phyloP scores from a whole-genome alignment of 2,113 vertebrate species.

The Actenoides lindsayi region DNA sequence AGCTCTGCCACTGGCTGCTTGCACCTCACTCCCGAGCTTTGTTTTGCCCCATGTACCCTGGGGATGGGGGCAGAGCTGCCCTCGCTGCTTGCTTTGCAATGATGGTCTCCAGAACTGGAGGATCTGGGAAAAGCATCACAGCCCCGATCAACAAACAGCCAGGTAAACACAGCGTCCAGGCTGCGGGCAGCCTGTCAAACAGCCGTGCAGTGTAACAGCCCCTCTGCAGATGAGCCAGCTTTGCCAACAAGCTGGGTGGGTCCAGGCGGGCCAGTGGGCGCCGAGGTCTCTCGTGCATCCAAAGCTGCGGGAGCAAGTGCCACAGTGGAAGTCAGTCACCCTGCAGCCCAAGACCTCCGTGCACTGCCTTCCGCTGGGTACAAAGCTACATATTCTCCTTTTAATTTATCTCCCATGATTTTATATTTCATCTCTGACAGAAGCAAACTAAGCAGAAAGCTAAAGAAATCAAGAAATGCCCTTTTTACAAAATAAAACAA shows the following conservation, averaged over 20 bases:
- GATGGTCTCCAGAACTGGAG: not conserved
- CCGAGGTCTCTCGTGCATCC: rapidly evolving
- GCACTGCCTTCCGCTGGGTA: not conserved
- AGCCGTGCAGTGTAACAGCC: not conserved
- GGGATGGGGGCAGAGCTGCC: not conserved
- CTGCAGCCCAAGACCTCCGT: rapidly evolving
- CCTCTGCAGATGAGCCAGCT: not conserved
- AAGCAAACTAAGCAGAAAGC: not conserved
- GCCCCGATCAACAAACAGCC: not conserved
- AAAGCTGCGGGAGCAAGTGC: not conserved
- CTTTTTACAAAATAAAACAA: not conserved
- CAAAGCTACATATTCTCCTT: not conserved
- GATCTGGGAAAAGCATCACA: not conserved
- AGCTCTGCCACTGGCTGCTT: not conserved
- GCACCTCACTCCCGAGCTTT: not conserved
- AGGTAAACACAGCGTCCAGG: rapidly evolving
- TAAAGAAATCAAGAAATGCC: not conserved
- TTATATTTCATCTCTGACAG: not conserved
- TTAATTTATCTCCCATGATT: not conserved
- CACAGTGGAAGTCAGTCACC: not conserved
- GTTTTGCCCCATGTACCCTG: not conserved
- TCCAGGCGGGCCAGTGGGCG: rapidly evolving
- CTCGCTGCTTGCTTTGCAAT: not conserved
- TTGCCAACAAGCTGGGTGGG: not conserved
- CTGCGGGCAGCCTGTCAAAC: not conserved